Evolutionary conservation across 2,113 vertebrate species (phyloP).

Genomic region (Pseudorhombus dupliciocellatus): DNA sequence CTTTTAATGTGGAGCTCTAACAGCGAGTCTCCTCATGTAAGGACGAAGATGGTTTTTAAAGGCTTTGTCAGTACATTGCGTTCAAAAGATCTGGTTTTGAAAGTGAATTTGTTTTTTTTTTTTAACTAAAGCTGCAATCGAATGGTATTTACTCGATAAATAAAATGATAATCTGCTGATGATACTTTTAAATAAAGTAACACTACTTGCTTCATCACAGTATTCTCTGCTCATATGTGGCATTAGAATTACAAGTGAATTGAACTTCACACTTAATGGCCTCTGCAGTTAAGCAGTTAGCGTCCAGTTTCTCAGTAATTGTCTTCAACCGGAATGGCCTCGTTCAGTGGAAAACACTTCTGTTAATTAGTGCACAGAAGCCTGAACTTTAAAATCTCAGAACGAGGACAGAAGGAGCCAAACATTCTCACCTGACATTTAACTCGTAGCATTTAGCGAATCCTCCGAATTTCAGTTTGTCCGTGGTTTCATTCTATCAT

Average conservation of each 20-base stretch:
- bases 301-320: not conserved
- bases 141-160: too few relatives aligned
- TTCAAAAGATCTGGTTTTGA: too few relatives aligned
- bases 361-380: conserved; percentile 27
- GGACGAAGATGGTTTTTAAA: not conserved
- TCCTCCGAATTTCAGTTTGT: not conserved
- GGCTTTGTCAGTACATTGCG: not conserved
- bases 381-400: not conserved
- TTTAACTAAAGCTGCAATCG: not conserved
- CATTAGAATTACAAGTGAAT: too few relatives aligned
- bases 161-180: too few relatives aligned
- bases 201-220: too few relatives aligned
- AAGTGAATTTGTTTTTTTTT: not conserved
- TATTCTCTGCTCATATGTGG: too few relatives aligned
- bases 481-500: not conserved
- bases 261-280: not conserved
- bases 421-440: conserved; percentile 11
- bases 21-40: not conserved
- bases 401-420: not conserved
- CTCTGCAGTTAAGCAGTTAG: not conserved
- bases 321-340: conserved; percentile 9
- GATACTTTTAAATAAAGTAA: too few relatives aligned
- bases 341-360: conserved; percentile 18
- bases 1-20: not conserved
- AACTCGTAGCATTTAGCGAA: conserved; percentile 5